Evolutionary conservation across 1,140 invertebrate species (phyloP), one percentile per base, ranked within the genome.

Genomic region (Penaeus vannamei): DNA sequence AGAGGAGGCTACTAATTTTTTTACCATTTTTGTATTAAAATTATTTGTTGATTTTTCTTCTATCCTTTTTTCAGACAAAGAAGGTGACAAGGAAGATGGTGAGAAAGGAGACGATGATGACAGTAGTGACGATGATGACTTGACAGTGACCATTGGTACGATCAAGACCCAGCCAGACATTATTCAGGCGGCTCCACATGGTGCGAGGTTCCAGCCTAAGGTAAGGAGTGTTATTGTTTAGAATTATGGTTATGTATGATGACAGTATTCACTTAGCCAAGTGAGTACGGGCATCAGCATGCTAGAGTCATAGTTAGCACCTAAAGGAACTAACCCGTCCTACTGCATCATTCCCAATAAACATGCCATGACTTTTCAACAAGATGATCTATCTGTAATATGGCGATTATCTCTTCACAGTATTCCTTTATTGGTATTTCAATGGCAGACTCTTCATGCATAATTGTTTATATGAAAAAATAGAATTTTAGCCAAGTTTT

Each of bases 141-240:
- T 87, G 10, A 87, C 86, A 32, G 77, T 88, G 46, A 88, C 86
- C 19, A 88, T 88, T 26, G 86, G 86, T 36, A 81, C 53, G 46
- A 59, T 88, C 29, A 88, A 88, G 36, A 88, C 86, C 2, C 86
- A 88, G 32, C 86, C 86, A 77, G 86, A 88, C 46, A 88, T 88
- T n/a, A 88, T 88, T 32, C 86, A 88, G 61, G 86, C 86, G 7
- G 86, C 86, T 10, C 62, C 86, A 0, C 86, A 88, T 60, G 26
- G 36, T 5, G 81, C 80, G 60, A 66, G 86, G 32, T 88, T 88
- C 69, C 86, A 88, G 66, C 86, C 80, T 26, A 88, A 88, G 86
- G 86, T 88, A 88, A 10, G 7, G 53, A 53, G 53, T 53, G 53
- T 72, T 12, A 4, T 60, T n/a, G 26, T 3, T 29, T 32, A 32